phyloP scores from a whole-genome alignment of 2,888 invertebrate species.

The Nomada hirtipes region DNA sequence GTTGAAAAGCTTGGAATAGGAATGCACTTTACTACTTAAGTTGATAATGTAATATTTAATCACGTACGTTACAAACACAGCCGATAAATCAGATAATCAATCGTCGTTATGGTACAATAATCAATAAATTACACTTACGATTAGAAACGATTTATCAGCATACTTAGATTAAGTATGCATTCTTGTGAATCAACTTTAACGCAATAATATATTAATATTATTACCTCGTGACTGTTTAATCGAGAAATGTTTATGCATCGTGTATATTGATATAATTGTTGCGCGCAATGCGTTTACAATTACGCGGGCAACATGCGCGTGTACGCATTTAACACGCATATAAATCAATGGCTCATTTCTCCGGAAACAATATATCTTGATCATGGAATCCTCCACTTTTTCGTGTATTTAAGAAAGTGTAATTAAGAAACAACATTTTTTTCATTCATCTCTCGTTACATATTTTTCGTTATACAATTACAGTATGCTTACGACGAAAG shows the following conservation, averaged over 20 bases:
- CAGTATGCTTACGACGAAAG: neutral
- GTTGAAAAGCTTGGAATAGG: neutral
- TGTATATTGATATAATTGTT: conserved; percentile 45
- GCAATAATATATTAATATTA: conserved; percentile 32
- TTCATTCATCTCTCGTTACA: conserved; percentile 22
- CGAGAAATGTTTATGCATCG: conserved; percentile 41
- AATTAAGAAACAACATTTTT: conserved; percentile 28
- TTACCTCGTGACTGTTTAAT: neutral
- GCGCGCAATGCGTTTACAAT: conserved; percentile 21
- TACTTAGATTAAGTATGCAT: conserved; percentile 59
- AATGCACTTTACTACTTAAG: conserved; percentile 60
- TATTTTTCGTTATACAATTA: neutral
- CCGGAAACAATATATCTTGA: conserved; percentile 15
- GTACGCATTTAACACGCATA: conserved; percentile 32
- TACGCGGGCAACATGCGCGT: conserved; percentile 9
- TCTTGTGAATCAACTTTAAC: conserved; percentile 48
- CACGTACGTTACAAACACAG: conserved; percentile 80
- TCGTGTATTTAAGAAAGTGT: conserved; percentile 37
- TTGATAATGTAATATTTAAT: conserved; percentile 77
- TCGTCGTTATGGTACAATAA: conserved; percentile 74
- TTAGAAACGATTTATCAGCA: conserved; percentile 70
- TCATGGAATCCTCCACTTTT: conserved; percentile 31
- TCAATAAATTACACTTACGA: conserved; percentile 72
- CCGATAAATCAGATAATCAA: conserved; percentile 78
- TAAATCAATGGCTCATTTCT: conserved; percentile 17